Percentiles rank a stretch among this genome's conserved stretches.
phyloP scores from a whole-genome alignment of 2,888 invertebrate genomes.

The Tipula confusa region DNA sequence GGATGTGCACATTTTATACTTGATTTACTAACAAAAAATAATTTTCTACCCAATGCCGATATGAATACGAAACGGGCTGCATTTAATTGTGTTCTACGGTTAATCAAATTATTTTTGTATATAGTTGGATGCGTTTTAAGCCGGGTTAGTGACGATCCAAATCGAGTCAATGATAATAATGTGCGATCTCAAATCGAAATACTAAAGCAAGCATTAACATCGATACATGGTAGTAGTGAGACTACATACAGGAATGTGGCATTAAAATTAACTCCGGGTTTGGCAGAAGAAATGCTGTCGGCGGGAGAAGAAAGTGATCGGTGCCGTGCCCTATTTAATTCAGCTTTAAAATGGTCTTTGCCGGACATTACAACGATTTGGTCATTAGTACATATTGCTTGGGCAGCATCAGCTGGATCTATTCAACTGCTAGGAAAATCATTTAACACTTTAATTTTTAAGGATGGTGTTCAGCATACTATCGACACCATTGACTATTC shows the following conservation, averaged over 20 bases:
- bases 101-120: slow-evolving; percentile 83
- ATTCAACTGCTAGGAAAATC: slow-evolving; percentile 58
- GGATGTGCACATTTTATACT: slow-evolving; percentile 61
- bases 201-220: slow-evolving; percentile 77
- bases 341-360: slow-evolving; percentile 62
- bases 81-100: slow-evolving; percentile 79
- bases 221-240: slow-evolving; percentile 77
- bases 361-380: slow-evolving; percentile 70
- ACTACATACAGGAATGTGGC: slow-evolving; percentile 79
- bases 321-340: slow-evolving; percentile 53
- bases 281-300: slow-evolving; percentile 65
- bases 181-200: slow-evolving; percentile 51
- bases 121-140: slow-evolving; percentile 79
- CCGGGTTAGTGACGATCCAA: slow-evolving; percentile 54
- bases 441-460: neutral
- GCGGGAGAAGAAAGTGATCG: slow-evolving; percentile 52
- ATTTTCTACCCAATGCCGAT: slow-evolving; percentile 75
- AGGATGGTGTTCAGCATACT: slow-evolving; percentile 49
- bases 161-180: slow-evolving; percentile 51
- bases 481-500: slow-evolving; percentile 63
- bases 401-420: slow-evolving; percentile 72
- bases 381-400: slow-evolving; percentile 70
- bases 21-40: slow-evolving; percentile 78
- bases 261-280: slow-evolving; percentile 72
- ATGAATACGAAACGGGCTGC: slow-evolving; percentile 72